Evolutionary conservation across 2,797 vertebrate species (phyloP).

Genomic region (Passerculus sandwichensis): DNA sequence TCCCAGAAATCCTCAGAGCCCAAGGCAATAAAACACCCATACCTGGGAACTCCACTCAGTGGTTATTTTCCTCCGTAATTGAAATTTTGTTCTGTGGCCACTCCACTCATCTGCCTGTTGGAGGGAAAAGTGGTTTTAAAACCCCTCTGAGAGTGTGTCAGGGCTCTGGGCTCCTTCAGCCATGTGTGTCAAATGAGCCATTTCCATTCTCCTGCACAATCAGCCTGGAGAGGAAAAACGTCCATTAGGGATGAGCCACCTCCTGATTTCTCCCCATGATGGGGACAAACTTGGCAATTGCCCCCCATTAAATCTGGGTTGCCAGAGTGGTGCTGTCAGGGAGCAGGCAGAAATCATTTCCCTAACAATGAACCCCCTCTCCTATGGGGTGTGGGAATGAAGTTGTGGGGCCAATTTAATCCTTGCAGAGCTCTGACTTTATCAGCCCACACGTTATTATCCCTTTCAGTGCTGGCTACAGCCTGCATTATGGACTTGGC

Average conservation of each 20-base stretch:
- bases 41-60: not conserved
- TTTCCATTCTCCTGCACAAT: not conserved
- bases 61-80: not conserved
- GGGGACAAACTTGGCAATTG: not conserved
- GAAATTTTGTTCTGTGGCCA: not conserved
- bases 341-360: not conserved
- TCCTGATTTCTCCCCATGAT: not conserved
- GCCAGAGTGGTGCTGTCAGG: not conserved
- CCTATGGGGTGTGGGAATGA: not conserved
- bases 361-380: not conserved
- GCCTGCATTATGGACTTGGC: not conserved
- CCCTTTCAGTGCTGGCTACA: not conserved
- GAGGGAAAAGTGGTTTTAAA: not conserved
- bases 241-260: not conserved
- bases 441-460: not conserved
- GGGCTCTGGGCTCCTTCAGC: not conserved
- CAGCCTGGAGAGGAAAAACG: not conserved
- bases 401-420: not conserved
- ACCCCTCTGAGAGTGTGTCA: not conserved
- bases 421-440: slow-evolving; percentile 1
- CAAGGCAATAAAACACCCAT: not conserved
- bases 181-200: not conserved
- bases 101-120: not conserved
- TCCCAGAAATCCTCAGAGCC: not conserved
- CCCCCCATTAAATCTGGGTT: not conserved